Conservation (phyloP, 2,888 invertebrate genomes). For the Lasioglossum morio region DNA sequence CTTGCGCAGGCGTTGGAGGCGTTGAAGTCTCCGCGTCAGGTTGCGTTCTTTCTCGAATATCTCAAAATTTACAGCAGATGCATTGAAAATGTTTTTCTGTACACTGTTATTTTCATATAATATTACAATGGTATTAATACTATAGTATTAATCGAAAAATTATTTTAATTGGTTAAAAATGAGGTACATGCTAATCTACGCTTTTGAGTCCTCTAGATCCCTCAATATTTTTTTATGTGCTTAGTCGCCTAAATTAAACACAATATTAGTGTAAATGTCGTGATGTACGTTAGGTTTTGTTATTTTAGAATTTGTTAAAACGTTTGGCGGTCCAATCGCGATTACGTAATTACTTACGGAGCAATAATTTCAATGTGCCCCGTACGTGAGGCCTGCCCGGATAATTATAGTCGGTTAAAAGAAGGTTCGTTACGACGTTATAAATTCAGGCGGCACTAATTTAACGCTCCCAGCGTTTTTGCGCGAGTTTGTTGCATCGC, state of each 20-base stretch:
- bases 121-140: no score
- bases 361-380: background rate
- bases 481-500: constrained; percentile 24
- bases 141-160: no score
- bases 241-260: background rate
- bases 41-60: background rate
- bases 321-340: background rate
- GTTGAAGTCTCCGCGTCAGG: constrained; percentile 38
- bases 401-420: constrained; percentile 34
- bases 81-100: background rate
- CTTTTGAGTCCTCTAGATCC: background rate
- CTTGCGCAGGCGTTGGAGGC: constrained; percentile 34
- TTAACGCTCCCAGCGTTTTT: constrained; percentile 31
- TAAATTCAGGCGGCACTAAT: constrained; percentile 28
- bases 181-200: background rate
- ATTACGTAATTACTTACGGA: background rate
- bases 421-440: constrained; percentile 14
- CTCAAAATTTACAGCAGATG: background rate
- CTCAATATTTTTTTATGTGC: background rate
- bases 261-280: background rate
- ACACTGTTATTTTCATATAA: background rate
- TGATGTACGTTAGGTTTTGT: background rate
- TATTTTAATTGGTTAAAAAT: background rate
- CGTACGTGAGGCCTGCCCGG: background rate
- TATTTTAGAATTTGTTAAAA: background rate